phyloP scores from a whole-genome alignment of 2,888 invertebrate species.

The Pimpla rufipes region DNA sequence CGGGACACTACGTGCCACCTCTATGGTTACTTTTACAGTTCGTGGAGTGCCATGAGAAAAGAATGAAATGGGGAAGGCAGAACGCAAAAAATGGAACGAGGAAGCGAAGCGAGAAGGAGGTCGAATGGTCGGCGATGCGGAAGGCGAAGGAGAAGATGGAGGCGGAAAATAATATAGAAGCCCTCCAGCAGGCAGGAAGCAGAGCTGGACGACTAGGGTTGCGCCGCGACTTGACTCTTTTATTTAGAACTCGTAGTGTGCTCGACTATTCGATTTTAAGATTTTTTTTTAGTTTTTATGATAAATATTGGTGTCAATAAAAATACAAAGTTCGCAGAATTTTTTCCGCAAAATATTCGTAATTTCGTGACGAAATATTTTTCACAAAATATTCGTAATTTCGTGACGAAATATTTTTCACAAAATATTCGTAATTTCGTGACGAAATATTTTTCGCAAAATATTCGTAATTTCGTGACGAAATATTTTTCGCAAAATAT shows the following conservation, averaged over 20 bases:
- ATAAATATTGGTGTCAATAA: too few species aligned
- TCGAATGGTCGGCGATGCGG: conserved; percentile 23
- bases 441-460: too few species aligned
- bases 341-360: too few species aligned
- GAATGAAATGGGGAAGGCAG: conserved; percentile 35
- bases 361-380: too few species aligned
- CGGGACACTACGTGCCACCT: neutral
- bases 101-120: conserved; percentile 59
- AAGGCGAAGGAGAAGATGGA: conserved; percentile 48
- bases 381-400: too few species aligned
- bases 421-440: too few species aligned
- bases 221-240: conserved; percentile 30
- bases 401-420: too few species aligned
- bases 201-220: conserved; percentile 51
- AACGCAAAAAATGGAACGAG: conserved; percentile 27
- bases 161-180: conserved; percentile 63
- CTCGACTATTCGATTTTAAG: too few species aligned
- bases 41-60: conserved; percentile 49
- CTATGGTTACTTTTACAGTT: conserved; percentile 6
- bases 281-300: too few species aligned
- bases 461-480: too few species aligned
- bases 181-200: conserved; percentile 67
- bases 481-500: too few species aligned
- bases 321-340: too few species aligned
- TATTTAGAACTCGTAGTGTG: neutral